Base-by-base conservation (phyloP, 2,888 invertebrate species). In the Diaperis boleti region DNA sequence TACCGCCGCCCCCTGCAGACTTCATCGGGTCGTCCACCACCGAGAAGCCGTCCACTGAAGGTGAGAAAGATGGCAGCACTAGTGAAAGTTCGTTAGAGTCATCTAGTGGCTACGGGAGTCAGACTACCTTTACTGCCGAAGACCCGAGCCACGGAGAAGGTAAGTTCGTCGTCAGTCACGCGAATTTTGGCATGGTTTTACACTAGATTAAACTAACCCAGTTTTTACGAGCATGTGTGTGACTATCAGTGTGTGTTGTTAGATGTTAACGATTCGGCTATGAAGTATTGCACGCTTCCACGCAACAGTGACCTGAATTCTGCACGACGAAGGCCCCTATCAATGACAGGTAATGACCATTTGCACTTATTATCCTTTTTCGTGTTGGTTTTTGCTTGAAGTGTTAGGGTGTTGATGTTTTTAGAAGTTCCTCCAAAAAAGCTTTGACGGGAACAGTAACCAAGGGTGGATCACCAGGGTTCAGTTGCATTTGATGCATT, bases 81-180 rank as follows among this genome's bases (percentile, higher is more conserved):
- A 90, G 91, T 68, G 91, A 91, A 74, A 90, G 90, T 10, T 91
- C 90, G 0, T 79, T 91, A 49, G 91, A 91, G 69, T 91, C 91
- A 0, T 91, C 90, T 18, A 90, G 90, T 69, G 90, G 91, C 0
- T 91, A 91, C 74, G 90, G 91, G 39, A 91, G 91, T 74, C 91
- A 91, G 75, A 90, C 89, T 1, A 89, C 89, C 6, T 87, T 90
- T 74, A 88, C 88, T 0, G 83, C 83, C 0, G 87, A 87, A 65
- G 87, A 87, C 56, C 70, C 45, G n/a, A 70, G 67, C 50, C 75
- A 76, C 62, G 41, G 67, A 11, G 76, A 76, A 59, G 74, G 76
- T 76, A 37, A 52, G 31, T 52, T 22, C 45, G 14, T 1, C 10
- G 14, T 13, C 8, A 44, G 4, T 11, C 37, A 39, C 13, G 13